Evolutionary conservation across 1,140 invertebrate species (phyloP), one percentile per base, ranked within the genome.

Genomic region (Lucilia cuprina): DNA sequence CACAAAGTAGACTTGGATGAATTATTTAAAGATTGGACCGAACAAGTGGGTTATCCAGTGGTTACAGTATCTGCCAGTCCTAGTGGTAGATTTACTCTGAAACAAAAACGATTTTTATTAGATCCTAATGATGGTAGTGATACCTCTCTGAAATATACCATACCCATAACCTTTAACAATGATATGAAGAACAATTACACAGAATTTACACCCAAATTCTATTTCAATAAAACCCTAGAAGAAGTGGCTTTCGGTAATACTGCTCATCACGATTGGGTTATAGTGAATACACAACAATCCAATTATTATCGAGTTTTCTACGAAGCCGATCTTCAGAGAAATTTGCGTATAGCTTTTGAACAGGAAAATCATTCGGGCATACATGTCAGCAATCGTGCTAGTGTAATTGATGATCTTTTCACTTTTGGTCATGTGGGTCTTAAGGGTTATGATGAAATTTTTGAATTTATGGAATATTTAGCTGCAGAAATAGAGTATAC

Each of bases 21-120:
- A 10, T 88, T 89, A 41, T 86, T 88, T 7, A 41, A 96, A 83
- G 97, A 96, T 0, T 99, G 97, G 96, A 97, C 96, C 0, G 92
- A 93, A 21, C 97, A 99, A 92, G 97, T 96, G 94, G 97, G 97
- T 2, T 98, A 94, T 88, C 97, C 98, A 0, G 30, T 35, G 0
- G 74, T 86, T 5, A 25, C 21, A 0, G 94, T 96, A 2, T n/a
- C 47, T 2, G 12, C 21, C 8, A 60, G 34, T 12, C 8, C 8
- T 13, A 70, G 85, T 21, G 77, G 84, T 8, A 19, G n/a, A 0
- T 77, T 92, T 35, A 1, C 25, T 1, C 34, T 84, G 17, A 83
- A 55, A 5, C 92, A 94, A 88, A 74, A 91, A 86, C 92, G 93
- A 13, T 94, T 93, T 84, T 87, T 93, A n/a, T 50, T 93, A 0